Base-by-base conservation (phyloP, 2,797 vertebrate species). In the Muscicapa striata region DNA sequence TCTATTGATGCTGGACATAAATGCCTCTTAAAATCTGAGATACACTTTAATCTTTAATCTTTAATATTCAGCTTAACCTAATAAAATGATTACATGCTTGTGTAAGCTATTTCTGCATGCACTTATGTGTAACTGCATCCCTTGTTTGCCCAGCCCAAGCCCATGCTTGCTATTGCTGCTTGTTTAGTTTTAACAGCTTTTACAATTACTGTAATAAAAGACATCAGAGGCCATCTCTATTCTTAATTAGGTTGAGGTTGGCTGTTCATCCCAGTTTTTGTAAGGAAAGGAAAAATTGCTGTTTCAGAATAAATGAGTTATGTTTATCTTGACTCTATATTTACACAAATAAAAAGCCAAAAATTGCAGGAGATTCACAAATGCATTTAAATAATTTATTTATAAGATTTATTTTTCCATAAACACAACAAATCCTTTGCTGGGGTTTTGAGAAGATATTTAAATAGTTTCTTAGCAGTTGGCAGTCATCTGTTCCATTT, bases 161-260 rank as follows among this genome's bases (percentile, higher is more conserved):
- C 82, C 84, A 61, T 58, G 86, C 89, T 93, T 87, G 57, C 11
- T 2, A 48, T 62, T 73, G 66, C 70, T 74, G 23, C 87, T 72
- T 75, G 84, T 77, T 94, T 94, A 46, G 68, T 93, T 96, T 84
- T 81, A 95, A 76, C 59, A 91, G 49, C 88, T 89, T 90, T 90
- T 85, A 73, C 58, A 81, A 23, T 87, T 79, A 32, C 45, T 66
- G 45, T 57, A 63, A 73, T 73, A 84, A 73, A 54, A 95, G 58
- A 64, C 52, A 67, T 90, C 68, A 79, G 87, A 93, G 73, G 52
- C 30, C 58, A 62, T 74, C 62, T 81, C 70, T 83, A 45, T 68
- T 92, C 20, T 76, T 92, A 94, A 75, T 77, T 88, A 79, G 67
- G 55, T 66, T 93, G 87, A 74, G 68, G 61, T 55, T 95, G 79